phyloP scores from a whole-genome alignment of 1,140 invertebrate genomes.

The Paraescarpia echinospica region DNA sequence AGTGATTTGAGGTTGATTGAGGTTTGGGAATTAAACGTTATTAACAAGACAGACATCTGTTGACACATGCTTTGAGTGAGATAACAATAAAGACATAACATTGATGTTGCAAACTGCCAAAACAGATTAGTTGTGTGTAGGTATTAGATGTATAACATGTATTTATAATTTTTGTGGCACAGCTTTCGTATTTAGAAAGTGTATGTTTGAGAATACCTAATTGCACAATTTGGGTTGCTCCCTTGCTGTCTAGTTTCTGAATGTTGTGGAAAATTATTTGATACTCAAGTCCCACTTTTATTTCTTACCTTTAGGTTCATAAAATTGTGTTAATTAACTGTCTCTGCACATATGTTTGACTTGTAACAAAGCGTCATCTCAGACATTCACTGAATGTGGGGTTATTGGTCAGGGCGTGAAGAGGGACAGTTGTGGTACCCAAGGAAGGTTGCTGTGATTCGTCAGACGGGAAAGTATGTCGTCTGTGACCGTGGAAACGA shows the following conservation, averaged over 20 bases:
- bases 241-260: background rate
- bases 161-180: background rate
- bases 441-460: constrained; percentile 90
- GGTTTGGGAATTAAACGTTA: too few species aligned
- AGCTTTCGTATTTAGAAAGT: background rate
- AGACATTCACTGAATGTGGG: background rate
- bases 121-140: background rate
- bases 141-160: background rate
- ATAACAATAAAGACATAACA: too few species aligned
- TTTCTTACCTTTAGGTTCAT: too few species aligned
- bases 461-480: constrained; percentile 70
- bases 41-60: too few species aligned
- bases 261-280: background rate
- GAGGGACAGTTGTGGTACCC: constrained; percentile 97
- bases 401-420: constrained; percentile 62
- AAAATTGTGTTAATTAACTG: background rate
- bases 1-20: too few species aligned
- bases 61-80: too few species aligned
- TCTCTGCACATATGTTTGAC: background rate
- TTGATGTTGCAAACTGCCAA: background rate
- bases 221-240: background rate
- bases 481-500: constrained; percentile 96
- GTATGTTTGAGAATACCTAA: background rate
- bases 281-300: background rate
- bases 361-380: background rate